phyloP scores from a whole-genome alignment of 2,113 vertebrate genomes.

The Macroglossus sobrinus region DNA sequence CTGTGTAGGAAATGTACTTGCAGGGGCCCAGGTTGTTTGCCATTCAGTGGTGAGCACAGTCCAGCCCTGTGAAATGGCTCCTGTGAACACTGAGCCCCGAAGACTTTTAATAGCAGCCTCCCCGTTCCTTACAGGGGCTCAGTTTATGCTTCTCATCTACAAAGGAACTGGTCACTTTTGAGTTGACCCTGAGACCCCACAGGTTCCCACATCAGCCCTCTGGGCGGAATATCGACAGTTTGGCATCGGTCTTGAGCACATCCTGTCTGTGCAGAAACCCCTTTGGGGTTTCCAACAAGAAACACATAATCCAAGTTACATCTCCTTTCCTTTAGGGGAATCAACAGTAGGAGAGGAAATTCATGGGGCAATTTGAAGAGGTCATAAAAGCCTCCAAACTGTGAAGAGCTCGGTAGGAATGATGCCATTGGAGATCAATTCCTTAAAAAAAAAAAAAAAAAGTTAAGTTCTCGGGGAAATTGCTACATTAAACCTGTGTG shows the following conservation, averaged over 20 bases:
- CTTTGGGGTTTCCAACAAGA: not conserved
- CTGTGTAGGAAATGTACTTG: not conserved
- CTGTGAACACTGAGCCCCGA: not conserved
- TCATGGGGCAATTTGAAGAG: conserved; percentile 51
- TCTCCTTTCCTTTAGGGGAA: conserved; percentile 18
- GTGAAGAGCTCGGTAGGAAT: not conserved
- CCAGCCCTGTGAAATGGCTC: not conserved
- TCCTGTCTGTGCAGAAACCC: not conserved
- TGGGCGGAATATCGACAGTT: not conserved
- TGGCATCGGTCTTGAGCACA: not conserved
- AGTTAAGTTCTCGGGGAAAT: conserved; percentile 33
- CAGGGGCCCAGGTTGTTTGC: not conserved
- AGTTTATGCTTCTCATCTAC: not conserved
- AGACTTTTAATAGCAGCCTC: not conserved
- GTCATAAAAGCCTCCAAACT: conserved; percentile 22
- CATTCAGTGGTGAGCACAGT: not conserved
- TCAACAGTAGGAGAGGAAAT: conserved; percentile 37
- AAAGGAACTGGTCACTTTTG: not conserved
- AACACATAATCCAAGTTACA: not conserved
- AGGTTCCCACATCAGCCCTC: not conserved
- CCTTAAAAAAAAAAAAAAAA: not conserved
- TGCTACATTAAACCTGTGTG: not conserved
- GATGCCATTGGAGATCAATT: conserved; percentile 1
- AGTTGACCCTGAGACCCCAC: not conserved
- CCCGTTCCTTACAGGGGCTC: not conserved